A percentile compares a stretch with the other conserved stretches of the same genome.
phyloP scores from a whole-genome alignment of 2,888 invertebrate genomes.

The Cheilosia scutellata region DNA sequence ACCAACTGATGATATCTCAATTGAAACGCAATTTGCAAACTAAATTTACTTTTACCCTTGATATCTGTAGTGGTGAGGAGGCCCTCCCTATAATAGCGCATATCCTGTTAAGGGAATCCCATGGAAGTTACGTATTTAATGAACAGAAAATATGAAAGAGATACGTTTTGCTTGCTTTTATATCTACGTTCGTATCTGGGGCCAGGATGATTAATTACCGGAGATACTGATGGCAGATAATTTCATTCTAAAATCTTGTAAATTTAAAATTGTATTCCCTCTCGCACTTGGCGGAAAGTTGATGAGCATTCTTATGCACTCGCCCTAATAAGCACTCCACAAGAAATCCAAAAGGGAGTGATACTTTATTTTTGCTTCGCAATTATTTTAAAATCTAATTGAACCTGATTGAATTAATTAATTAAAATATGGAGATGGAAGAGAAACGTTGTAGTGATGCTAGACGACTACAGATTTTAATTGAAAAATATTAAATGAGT shows the following conservation, averaged over 20 bases:
- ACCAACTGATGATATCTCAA: background rate
- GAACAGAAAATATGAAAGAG: slow-evolving; percentile 2
- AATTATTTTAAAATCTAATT: background rate
- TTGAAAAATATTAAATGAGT: background rate
- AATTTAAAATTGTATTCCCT: background rate
- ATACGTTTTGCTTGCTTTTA: background rate
- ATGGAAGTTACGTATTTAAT: slow-evolving; percentile 1
- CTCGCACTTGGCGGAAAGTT: background rate
- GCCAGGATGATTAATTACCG: slow-evolving; percentile 6
- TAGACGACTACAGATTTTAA: background rate
- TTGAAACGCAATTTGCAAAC: background rate
- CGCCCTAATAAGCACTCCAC: background rate
- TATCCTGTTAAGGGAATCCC: background rate
- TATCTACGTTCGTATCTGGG: background rate
- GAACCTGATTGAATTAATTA: background rate
- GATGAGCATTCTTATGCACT: background rate
- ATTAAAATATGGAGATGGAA: background rate
- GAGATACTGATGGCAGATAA: background rate
- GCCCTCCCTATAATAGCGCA: background rate
- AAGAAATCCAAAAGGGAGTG: background rate
- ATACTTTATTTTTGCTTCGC: background rate
- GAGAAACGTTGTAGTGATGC: background rate
- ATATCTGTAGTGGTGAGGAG: background rate
- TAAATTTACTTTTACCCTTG: background rate
- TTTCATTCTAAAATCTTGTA: background rate